Conservation (phyloP, 2,888 invertebrate genomes). For the Melolontha melolontha region DNA sequence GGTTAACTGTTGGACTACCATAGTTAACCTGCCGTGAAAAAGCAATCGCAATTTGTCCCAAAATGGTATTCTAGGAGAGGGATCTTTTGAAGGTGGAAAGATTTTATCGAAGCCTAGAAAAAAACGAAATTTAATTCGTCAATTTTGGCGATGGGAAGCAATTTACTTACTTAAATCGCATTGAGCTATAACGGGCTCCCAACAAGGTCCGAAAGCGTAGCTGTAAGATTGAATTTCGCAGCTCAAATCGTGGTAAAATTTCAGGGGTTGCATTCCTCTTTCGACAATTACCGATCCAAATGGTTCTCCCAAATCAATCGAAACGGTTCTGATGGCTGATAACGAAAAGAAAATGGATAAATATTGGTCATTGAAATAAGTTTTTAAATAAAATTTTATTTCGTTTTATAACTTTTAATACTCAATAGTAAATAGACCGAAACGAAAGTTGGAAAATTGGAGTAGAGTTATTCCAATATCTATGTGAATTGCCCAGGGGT, state of each 20-base stretch:
- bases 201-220: conserved; percentile 98
- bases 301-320: conserved; percentile 85
- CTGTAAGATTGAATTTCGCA: conserved; percentile 91
- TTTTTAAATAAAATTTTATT: too few relatives aligned
- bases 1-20: conserved; percentile 88
- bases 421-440: too few relatives aligned
- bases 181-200: conserved; percentile 97
- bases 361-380: too few relatives aligned
- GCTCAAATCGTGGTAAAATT: conserved; percentile 98
- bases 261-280: conserved; percentile 92
- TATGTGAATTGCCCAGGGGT: too few relatives aligned
- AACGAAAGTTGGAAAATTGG: too few relatives aligned
- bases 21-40: conserved; percentile 92
- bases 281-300: conserved; percentile 87
- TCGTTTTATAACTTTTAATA: too few relatives aligned
- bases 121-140: not conserved
- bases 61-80: conserved; percentile 92
- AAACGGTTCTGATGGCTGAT: conserved; percentile 78
- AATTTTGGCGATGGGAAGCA: not conserved
- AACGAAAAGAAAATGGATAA: conserved; percentile 56
- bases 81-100: conserved; percentile 88
- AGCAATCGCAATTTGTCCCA: conserved; percentile 97
- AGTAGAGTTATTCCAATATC: too few relatives aligned
- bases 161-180: conserved; percentile 77
- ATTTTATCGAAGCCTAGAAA: conserved; percentile 85